Percentiles rank a stretch among this genome's conserved stretches.
Evolutionary conservation across 2,113 vertebrate species (phyloP).

Genomic region (Formicarius rufipectus): DNA sequence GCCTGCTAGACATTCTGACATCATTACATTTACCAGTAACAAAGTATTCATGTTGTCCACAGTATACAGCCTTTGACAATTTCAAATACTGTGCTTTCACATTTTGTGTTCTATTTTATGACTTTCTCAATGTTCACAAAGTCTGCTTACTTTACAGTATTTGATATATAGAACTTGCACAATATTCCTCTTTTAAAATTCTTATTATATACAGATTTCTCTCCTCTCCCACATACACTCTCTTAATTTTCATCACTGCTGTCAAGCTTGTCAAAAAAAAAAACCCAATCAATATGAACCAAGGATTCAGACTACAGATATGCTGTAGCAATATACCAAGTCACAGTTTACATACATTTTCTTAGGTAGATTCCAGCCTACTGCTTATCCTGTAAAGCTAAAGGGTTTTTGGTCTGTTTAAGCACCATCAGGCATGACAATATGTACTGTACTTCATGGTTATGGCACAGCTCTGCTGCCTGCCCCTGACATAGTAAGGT

Average conservation of each 20-base stretch:
- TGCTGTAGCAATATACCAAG: not conserved
- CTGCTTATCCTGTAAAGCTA: not conserved
- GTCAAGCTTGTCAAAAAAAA: conserved; percentile 1
- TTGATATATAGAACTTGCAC: not conserved
- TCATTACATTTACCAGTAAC: not conserved
- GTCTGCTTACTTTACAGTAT: not conserved
- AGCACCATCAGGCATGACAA: not conserved
- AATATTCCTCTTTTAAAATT: not conserved
- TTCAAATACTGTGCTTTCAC: not conserved
- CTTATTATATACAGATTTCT: not conserved
- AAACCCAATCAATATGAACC: not conserved
- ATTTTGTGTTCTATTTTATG: not conserved
- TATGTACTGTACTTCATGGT: not conserved
- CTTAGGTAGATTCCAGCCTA: not conserved
- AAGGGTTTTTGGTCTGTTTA: not conserved
- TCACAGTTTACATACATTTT: not conserved
- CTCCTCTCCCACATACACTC: not conserved
- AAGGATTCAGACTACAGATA: not conserved
- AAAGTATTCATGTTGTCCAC: not conserved
- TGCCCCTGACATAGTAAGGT: not conserved
- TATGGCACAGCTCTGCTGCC: not conserved
- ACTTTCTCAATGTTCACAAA: not conserved
- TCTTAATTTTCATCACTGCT: conserved; percentile 18
- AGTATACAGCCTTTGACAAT: not conserved
- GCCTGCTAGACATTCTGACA: not conserved